Conservation (phyloP, 1,140 invertebrate species). For the Drosophila chauvacae region DNA sequence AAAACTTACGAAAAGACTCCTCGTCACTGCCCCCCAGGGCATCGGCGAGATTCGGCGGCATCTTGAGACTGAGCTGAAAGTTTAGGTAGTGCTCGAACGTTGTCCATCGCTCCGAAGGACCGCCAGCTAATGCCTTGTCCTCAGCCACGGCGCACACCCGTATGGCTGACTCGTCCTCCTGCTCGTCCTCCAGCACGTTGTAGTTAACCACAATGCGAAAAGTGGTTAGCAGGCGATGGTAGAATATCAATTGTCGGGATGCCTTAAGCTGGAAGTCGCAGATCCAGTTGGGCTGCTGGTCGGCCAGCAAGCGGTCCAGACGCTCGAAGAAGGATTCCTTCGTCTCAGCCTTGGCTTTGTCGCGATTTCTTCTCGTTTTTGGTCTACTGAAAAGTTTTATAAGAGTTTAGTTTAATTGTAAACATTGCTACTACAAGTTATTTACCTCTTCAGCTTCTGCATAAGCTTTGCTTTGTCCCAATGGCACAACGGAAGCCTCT, state of each 20-base stretch:
- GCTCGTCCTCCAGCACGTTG: conserved; percentile 27
- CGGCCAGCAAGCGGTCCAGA: conserved; percentile 11
- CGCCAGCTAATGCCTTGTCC: neutral
- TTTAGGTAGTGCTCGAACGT: conserved; percentile 42
- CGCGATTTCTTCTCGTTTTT: neutral
- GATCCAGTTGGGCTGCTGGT: conserved; percentile 53
- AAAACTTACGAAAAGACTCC: conserved; percentile 26
- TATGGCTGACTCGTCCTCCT: conserved; percentile 39
- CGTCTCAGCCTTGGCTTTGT: neutral
- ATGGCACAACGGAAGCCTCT: neutral
- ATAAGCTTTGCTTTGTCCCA: conserved; percentile 10
- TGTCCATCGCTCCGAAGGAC: conserved; percentile 9
- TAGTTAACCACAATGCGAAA: conserved; percentile 52
- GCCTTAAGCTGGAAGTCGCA: conserved; percentile 50
- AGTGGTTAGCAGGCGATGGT: conserved; percentile 35
- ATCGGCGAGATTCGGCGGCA: conserved; percentile 47
- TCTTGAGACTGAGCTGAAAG: conserved; percentile 58
- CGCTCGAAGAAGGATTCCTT: conserved; percentile 18
- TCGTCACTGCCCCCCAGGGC: conserved; percentile 44
- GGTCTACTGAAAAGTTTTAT: neutral
- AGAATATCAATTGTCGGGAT: conserved; percentile 46
- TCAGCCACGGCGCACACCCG: conserved; percentile 30
- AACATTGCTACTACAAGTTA: neutral
- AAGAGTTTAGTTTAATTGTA: neutral
- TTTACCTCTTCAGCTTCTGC: conserved; percentile 6